Conservation (phyloP, 2,113 vertebrate genomes). For the Diadophis punctatus region DNA sequence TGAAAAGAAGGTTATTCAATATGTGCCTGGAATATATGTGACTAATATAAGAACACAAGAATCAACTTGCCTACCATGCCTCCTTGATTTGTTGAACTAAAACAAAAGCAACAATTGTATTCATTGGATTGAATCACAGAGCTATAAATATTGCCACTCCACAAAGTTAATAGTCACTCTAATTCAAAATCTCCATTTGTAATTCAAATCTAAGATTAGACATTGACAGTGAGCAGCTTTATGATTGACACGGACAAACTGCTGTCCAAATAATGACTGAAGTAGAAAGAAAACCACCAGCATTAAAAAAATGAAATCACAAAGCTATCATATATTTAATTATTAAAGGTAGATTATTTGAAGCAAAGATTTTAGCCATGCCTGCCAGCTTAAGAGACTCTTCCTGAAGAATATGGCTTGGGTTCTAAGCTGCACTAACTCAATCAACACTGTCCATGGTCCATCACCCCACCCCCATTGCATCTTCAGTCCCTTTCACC, state of each 20-base stretch:
- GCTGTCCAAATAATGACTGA: neutral
- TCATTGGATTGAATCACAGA: neutral
- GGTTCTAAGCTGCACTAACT: neutral
- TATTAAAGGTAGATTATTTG: neutral
- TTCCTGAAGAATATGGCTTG: neutral
- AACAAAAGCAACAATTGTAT: neutral
- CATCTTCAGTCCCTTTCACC: neutral
- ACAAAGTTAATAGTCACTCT: neutral
- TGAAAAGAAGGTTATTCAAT: slow-evolving; percentile 44
- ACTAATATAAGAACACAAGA: slow-evolving; percentile 1
- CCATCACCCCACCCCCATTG: neutral
- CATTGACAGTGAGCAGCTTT: neutral
- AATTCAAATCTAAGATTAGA: neutral
- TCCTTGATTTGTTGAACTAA: slow-evolving; percentile 8
- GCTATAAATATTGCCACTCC: neutral
- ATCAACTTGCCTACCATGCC: neutral
- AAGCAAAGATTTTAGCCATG: neutral
- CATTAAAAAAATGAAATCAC: neutral
- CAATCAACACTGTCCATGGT: neutral
- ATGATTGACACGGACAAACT: neutral
- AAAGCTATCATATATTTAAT: neutral
- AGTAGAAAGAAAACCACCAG: neutral
- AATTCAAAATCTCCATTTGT: neutral
- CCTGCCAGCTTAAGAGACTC: neutral
- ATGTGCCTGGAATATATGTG: slow-evolving; percentile 12